Evolutionary conservation across 1,140 invertebrate genomes (phyloP).

Genomic region (Lasioglossum albipes): DNA sequence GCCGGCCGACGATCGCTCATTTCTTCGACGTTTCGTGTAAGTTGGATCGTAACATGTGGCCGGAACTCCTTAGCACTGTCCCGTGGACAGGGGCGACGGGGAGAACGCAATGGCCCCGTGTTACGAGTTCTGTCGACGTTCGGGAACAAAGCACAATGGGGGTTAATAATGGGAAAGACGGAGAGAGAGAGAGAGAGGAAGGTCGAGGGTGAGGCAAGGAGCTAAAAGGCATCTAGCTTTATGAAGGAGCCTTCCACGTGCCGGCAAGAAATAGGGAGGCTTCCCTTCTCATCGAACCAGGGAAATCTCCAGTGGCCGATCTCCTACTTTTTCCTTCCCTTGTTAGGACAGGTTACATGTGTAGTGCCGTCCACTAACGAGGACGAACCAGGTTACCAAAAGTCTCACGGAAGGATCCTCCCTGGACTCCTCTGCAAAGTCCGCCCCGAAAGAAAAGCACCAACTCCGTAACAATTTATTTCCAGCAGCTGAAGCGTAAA

Average conservation of each 20-base stretch:
- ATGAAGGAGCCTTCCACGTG: not conserved
- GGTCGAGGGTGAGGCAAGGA: not conserved
- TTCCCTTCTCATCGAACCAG: constrained; percentile 1
- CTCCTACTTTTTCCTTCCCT: not conserved
- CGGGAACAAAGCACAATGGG: constrained; percentile 55
- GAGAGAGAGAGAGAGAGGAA: not conserved
- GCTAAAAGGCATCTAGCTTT: constrained; percentile 20
- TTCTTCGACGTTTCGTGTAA: constrained; percentile 35
- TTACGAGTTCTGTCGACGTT: constrained; percentile 56
- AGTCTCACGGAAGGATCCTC: not conserved
- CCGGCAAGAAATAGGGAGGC: not conserved
- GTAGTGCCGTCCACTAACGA: not conserved
- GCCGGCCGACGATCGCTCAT: constrained; percentile 34
- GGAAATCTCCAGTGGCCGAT: not conserved
- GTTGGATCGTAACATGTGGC: constrained; percentile 4
- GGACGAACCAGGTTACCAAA: not conserved
- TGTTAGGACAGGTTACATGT: not conserved
- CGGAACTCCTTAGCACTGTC: not conserved
- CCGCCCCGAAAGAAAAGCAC: no score
- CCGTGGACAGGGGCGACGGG: not conserved
- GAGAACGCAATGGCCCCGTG: constrained; percentile 20
- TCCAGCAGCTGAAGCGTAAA: no score
- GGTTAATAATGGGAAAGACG: constrained; percentile 27
- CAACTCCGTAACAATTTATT: no score
- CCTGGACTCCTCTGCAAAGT: no score